Evolutionary conservation across 1,140 invertebrate genomes (phyloP).

Genomic region (Leguminivora glycinivorella): DNA sequence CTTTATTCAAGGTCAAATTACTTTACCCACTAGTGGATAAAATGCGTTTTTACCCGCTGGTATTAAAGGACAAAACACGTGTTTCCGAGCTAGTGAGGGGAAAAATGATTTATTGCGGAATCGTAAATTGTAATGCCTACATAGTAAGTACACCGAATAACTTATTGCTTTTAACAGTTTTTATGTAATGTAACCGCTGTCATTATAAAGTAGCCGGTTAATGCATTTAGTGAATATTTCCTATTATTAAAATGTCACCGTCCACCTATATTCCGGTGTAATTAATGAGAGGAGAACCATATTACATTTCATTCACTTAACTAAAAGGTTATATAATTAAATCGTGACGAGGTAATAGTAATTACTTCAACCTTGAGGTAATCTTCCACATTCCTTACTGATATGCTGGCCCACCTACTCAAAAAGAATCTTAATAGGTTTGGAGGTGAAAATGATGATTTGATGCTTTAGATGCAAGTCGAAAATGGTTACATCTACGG

Average conservation of each 20-base stretch:
- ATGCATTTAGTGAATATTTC: conserved; percentile 4
- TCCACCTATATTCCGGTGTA: not conserved
- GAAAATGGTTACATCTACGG: no score
- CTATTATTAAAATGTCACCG: conserved; percentile 4
- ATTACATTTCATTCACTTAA: conserved; percentile 5
- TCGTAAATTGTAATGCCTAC: no score
- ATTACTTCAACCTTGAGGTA: conserved; percentile 35
- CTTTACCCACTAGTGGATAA: no score
- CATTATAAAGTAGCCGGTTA: not conserved
- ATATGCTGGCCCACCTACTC: conserved; percentile 30
- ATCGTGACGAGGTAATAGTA: conserved; percentile 22
- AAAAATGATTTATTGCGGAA: no score
- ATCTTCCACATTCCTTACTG: conserved; percentile 38
- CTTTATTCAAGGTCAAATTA: no score
- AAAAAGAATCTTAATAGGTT: not conserved
- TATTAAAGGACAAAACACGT: no score
- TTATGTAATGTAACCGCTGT: not conserved
- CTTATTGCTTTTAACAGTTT: not conserved
- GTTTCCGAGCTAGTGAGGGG: no score
- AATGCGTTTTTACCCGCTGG: no score
- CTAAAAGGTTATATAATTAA: conserved; percentile 7
- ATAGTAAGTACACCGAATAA: not conserved
- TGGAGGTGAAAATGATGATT: not conserved
- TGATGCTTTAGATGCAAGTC: not conserved
- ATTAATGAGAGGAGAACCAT: not conserved